Evolutionary conservation across 2,113 vertebrate genomes (phyloP), one percentile per base, ranked within the genome.

Genomic region (Scytalopus superciliaris): DNA sequence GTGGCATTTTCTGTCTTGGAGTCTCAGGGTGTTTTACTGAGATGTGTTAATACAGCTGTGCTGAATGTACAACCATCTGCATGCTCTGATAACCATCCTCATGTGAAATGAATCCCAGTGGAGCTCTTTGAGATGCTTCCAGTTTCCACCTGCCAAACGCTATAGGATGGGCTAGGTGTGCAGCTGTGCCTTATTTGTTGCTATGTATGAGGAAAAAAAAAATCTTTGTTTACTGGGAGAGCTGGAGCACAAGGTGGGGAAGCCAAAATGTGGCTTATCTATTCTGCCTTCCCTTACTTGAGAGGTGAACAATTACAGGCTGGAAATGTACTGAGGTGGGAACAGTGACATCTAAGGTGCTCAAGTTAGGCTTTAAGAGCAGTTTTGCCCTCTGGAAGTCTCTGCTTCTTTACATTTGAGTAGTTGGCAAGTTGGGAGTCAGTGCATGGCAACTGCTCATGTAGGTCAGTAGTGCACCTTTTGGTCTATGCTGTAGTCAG

Each of bases 31-130:
- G 52, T 78, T 89, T 86, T 89, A 78, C 37, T 18, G 44, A 87
- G 77, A n/a, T 92, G n/a, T 56, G 68, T 84, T 95, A 80, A 83
- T 90, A 62, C 35, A 53, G 31, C 33, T 87, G 13, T 70, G 60
- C 76, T 66, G 72, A 88, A 80, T 39, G 44, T 62, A 40, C 57
- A 52, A 10, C 73, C 15, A 47, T 89, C 78, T 73, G 15, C 90
- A 88, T 0, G 67, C 90, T 93, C 94, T 95, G 90, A 92, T 95
- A 95, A 94, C 45, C 67, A 27, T 80, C 55, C n/a, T 85, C 45
- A 35, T 62, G 82, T 94, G 75, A 83, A 92, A 57, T 45, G 22
- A 75, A 88, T 94, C 82, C 86, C 16, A 0, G 1, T 79, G 57
- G 88, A 90, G 75, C 53, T 24, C 0, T 95, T n/a, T 40, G 50